Percentiles rank a stretch among this genome's conserved stretches.
Evolutionary conservation across 2,113 vertebrate genomes (phyloP).

Genomic region (Dromiciops gliroides): DNA sequence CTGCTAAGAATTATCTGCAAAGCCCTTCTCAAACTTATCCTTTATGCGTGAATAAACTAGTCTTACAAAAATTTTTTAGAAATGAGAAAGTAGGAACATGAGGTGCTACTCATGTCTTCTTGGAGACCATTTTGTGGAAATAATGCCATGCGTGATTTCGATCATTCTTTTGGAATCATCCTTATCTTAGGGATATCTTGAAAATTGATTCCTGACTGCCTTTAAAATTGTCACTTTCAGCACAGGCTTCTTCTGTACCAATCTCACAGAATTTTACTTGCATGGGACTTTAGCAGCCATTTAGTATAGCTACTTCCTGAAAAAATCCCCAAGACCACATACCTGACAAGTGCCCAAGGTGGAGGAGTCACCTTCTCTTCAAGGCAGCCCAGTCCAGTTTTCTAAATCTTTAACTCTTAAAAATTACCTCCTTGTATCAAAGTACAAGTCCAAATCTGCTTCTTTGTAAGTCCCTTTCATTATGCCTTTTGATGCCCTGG

Average conservation of each 20-base stretch:
- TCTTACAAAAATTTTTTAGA: neutral
- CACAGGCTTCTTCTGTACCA: neutral
- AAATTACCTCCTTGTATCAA: neutral
- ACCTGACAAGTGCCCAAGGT: neutral
- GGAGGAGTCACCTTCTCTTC: neutral
- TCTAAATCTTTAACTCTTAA: neutral
- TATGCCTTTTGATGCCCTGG: neutral
- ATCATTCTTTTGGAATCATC: neutral
- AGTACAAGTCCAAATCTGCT: neutral
- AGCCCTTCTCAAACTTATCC: neutral
- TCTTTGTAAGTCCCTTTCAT: neutral
- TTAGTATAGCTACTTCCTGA: neutral
- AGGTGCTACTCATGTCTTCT: neutral
- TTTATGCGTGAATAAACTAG: neutral
- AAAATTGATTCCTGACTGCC: neutral
- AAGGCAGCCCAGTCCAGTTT: neutral
- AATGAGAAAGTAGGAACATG: neutral
- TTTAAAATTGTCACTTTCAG: neutral
- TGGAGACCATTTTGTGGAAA: neutral
- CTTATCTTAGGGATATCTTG: neutral
- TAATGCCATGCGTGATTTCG: neutral
- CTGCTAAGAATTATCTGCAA: neutral
- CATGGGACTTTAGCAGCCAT: neutral
- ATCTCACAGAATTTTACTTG: neutral
- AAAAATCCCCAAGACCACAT: neutral